phyloP scores from a whole-genome alignment of 2,797 vertebrate genomes.

The Odontamblyopus lacepedii region DNA sequence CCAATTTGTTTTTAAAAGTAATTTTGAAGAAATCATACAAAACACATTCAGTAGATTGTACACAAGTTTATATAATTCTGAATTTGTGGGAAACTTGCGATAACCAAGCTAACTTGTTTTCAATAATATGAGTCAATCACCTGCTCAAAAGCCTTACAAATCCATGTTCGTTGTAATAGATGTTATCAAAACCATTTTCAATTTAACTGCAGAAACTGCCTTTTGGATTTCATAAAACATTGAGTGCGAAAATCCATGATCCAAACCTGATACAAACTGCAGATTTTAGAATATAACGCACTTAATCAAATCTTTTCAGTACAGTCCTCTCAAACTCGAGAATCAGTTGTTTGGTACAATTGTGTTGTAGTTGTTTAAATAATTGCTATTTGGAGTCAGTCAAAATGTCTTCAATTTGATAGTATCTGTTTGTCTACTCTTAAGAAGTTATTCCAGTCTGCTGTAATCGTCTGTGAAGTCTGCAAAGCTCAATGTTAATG shows the following conservation, averaged over 20 bases:
- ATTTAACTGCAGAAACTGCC: not conserved
- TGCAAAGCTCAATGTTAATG: slow-evolving; percentile 29
- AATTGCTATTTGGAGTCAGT: not conserved
- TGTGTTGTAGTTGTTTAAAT: not conserved
- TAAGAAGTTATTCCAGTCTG: slow-evolving; percentile 1
- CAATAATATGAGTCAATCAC: not conserved
- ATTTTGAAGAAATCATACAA: not conserved
- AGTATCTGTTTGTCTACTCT: not conserved
- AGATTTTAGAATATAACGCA: no score
- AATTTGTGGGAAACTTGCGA: not conserved
- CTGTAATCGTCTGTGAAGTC: not conserved
- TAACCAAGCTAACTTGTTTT: not conserved
- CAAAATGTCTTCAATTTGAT: not conserved
- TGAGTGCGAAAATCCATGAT: not conserved
- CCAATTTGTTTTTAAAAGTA: not conserved
- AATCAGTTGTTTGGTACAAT: not conserved
- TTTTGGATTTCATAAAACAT: not conserved
- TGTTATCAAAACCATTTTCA: not conserved
- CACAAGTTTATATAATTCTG: not conserved
- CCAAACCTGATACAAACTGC: no score
- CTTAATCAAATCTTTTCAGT: not conserved
- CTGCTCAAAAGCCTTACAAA: not conserved
- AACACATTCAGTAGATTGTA: not conserved
- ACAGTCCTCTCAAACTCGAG: not conserved
- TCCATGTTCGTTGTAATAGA: not conserved